Base-by-base conservation (phyloP, 37 sponge, comb jelly and placozoan species). In the Chondrilla cf. caribensis region DNA sequence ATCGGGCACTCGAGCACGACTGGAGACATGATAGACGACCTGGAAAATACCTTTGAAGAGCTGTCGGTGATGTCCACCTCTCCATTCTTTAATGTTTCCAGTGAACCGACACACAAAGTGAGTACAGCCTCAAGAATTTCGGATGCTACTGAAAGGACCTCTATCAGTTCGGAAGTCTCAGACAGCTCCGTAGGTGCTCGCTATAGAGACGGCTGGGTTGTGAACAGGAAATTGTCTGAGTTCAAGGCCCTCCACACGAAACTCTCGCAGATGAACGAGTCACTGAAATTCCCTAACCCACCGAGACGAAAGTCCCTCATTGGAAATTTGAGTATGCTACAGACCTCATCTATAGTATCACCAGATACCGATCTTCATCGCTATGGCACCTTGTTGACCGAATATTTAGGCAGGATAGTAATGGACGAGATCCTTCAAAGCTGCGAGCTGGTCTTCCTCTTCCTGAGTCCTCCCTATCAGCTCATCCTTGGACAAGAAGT, bases 181-280 rank as follows among this genome's bases (percentile, higher is more conserved):
- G 36, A 58, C n/a, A 28, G 24, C 11, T 25, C 35, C 58, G 28
- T 22, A 8, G 19, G 3, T 9, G 59, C 18, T 2, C 24, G 79
- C 31, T 58, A 55, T 58, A 25, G 66, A 38, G 82, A 81, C 17
- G 96, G 97, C 8, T 96, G 97, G 97, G 94, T 91, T 2, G 66
- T 96, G 0, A 77, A 82, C 29, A 55, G 94, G 35, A 79, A 58
- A 8, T 77, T 94, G 42, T 81, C 79, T 0, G 94, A 96, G 51
- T 96, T 96, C 84, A 75, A 91, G 24, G 60, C 87, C 35, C 82
- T 96, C 7, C 97, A 96, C 81, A 42, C 60, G 17, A 88, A 82
- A 44, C 76, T 96, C 0, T 47, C 70, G 3, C 55, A 79, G 15
- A 60, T 94, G 0, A 81, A 89, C 24, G 81, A 86, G 18, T 19